Evolutionary conservation across 1,140 invertebrate species (phyloP), one percentile per base, ranked within the genome.

Genomic region (Temnothorax nylanderi): DNA sequence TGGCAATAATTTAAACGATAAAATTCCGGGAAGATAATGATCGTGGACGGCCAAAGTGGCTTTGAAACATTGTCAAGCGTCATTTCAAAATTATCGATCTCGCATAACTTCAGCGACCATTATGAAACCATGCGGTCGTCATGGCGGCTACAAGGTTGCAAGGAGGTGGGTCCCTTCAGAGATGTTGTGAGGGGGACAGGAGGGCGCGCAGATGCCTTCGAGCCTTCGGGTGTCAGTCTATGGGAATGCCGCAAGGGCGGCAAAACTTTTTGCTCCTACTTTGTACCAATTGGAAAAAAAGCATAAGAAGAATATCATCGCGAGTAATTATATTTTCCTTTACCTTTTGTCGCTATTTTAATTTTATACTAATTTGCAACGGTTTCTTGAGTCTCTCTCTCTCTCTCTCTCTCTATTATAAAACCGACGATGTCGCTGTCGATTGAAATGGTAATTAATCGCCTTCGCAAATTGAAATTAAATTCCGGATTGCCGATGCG

Each of bases 141-240:
- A 84, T 84, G 80, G 80, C 80, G 80, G 56, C 69, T 84, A 75
- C 80, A 84, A 84, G 69, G 69, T 84, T 84, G 80, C 69, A 75
- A 84, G 80, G 44, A 84, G 80, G 80, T 84, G 54, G 80, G 80
- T 60, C 54, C 56, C 54, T 60, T 6, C 80, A 49, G 54, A 84
- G 80, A 84, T 75, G 67, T 74, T 62, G 41, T 11, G 26, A 62
- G 41, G 56, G 26, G 26, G 64, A 41, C 0, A 26, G 34, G 8
- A 49, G 6, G 41, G 65, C 26, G 16, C 54, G 41, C 69, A 74
- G 80, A 84, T 84, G 69, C 80, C 80, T 60, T 84, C 26, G 80
- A 16, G 69, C 80, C 80, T 60, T 84, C 26, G 80, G n/a, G 44
- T 74, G 54, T 84, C 80, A 84, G 80, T 75, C 54, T 75, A 84